Base-by-base conservation (phyloP, 1,140 invertebrate species). In the Macrostomum lignano region DNA sequence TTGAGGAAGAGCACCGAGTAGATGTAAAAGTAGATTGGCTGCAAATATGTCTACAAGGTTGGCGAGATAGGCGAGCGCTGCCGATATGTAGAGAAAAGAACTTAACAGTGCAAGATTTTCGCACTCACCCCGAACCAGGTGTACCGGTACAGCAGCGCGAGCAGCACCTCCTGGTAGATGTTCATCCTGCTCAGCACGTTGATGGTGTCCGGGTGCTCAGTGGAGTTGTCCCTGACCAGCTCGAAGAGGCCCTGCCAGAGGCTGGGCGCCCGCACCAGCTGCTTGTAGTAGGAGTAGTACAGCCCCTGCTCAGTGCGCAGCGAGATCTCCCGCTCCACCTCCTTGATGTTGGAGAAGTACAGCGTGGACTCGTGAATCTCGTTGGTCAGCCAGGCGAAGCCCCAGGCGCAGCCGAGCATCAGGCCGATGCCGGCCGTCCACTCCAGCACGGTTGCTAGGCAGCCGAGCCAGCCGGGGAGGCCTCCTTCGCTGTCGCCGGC, bases 221-320 rank as follows among this genome's bases (percentile, higher is more conserved):
- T 63, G 2, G 47, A 28, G 25, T 56, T 58, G 42, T 64, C 61
- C 36, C 48, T 29, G 6, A 44, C 46, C 28, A 64, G 40, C 3
- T 49, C 40, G 33, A 46, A 37, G 17, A 60, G 35, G 14, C 53
- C 61, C 53, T 32, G 11, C 13, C 19, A n/a, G 11, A 60, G 41
- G 17, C 49, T 49, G 11, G 48, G 45, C 24, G 54, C 44, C 13
- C 48, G 36, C 0, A 64, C 42, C 25, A 64, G 37, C 32, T 63
- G 55, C 40, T 64, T 62, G 43, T 52, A 64, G 42, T 62, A 64
- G 2, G 60, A 62, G 37, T 63, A 63, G 41, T 64, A 64, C 4
- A 64, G 42, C 3, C 62, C 62, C 35, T 51, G 47, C 41, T 64
- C 61, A 23, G 62, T 64, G 13, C 62, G 41, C 38, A 63, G 60